Evolutionary conservation across 2,113 vertebrate genomes (phyloP), one percentile per base, ranked within the genome.

Genomic region (Halichoeres trimaculatus): DNA sequence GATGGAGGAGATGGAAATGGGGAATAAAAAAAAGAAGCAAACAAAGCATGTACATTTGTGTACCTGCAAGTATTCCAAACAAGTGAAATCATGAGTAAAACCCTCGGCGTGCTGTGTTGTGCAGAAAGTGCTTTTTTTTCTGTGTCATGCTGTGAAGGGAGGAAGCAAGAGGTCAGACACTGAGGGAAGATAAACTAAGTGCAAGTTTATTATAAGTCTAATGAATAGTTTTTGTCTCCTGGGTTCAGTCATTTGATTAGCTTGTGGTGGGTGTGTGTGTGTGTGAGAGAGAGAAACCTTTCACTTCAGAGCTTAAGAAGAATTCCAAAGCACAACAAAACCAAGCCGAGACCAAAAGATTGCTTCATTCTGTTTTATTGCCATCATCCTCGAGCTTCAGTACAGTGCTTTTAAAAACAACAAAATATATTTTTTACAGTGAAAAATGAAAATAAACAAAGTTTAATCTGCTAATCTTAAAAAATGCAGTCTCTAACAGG

Each of bases 21-120:
- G 23, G 68, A 77, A 77, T 52, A 65, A 77, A 55, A 41, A 73
- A 62, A 38, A 13, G 43, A 81, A 61, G 74, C 80, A 85, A 90
- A 89, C 85, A 90, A 83, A 74, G 68, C 83, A 81, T 87, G 85
- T 80, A 80, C 85, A 84, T 85, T 90, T 91, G 81, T 91, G 90
- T 90, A 80, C 74, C 86, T 81, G 62, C 22, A 24, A 67, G 34
- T 50, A 26, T 64, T 77, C 74, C 71, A 78, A 70, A 80, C 62
- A 51, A 81, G 53, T 16, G 50, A 61, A 68, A 61, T 70, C 67
- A 30, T 38, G 66, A 34, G 10, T 17, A 8, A 58, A 38, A 43
- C 24, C 23, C 24, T 9, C 10, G 20, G n/a, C 10, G 60, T 66
- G 80, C 61, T 76, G 70, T 69, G 53, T 78, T 86, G 56, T 63